Conservation (phyloP, 2,888 invertebrate species). For the Drosophila neotestacea region DNA sequence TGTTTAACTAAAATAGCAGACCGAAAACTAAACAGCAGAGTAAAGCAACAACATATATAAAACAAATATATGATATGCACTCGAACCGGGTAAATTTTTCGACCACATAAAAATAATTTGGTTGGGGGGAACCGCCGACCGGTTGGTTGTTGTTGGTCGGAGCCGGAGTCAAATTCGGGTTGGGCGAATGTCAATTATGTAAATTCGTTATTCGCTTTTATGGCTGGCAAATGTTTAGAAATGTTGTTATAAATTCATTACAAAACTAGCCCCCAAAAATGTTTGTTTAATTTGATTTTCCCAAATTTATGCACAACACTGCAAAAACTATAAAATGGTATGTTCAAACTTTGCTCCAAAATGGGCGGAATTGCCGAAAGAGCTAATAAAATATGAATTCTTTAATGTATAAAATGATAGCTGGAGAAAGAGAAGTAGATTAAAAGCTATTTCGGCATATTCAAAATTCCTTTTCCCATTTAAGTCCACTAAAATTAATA, state of each 20-base stretch:
- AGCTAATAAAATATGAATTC: constrained; percentile 34
- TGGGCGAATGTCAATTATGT: constrained; percentile 70
- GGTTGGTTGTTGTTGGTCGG: constrained; percentile 19
- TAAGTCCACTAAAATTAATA: not conserved
- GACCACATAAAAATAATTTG: constrained; percentile 53
- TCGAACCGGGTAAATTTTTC: constrained; percentile 6
- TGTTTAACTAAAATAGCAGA: constrained; percentile 33
- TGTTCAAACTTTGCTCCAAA: constrained; percentile 46
- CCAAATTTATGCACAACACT: constrained; percentile 54
- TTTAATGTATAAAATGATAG: constrained; percentile 22
- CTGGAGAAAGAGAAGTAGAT: not conserved
- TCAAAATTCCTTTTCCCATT: not conserved
- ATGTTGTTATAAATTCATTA: constrained; percentile 76
- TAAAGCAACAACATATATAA: constrained; percentile 1
- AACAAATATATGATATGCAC: constrained; percentile 13
- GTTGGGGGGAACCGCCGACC: constrained; percentile 3
- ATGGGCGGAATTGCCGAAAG: constrained; percentile 18
- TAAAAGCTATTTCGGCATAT: not conserved
- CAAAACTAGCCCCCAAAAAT: constrained; percentile 55
- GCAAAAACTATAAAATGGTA: constrained; percentile 65
- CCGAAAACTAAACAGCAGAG: constrained; percentile 42
- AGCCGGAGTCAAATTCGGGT: constrained; percentile 15
- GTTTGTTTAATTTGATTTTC: constrained; percentile 66
- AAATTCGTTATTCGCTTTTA: constrained; percentile 67
- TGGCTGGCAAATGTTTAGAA: constrained; percentile 65